Percentiles rank a stretch among this genome's conserved stretches.
Conservation (phyloP, 1,140 invertebrate species). For the Euwallacea similis region DNA sequence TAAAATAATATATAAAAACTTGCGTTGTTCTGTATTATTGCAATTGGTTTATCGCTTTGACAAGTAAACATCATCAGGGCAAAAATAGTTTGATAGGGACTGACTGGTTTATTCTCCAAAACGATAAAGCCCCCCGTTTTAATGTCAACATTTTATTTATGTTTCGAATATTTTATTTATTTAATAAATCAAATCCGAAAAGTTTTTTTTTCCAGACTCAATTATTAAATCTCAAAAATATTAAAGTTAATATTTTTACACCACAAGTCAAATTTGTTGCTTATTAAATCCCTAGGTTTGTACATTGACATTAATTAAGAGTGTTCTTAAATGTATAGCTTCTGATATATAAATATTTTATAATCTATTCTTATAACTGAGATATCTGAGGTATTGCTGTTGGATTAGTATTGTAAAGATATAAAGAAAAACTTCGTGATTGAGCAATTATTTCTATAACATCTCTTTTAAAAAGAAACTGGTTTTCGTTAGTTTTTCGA, state of each 20-base stretch:
- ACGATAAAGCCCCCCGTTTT: too few species aligned
- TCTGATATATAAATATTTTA: slow-evolving; percentile 25
- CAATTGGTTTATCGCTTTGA: slow-evolving; percentile 30
- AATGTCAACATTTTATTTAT: too few species aligned
- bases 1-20: background rate
- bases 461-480: slow-evolving; percentile 2
- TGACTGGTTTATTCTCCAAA: too few species aligned
- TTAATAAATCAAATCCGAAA: too few species aligned
- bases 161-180: too few species aligned
- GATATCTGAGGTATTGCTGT: slow-evolving; percentile 52
- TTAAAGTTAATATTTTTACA: background rate
- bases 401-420: slow-evolving; percentile 14
- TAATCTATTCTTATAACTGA: slow-evolving; percentile 48
- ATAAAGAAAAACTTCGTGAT: too few species aligned
- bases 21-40: background rate
- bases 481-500: background rate
- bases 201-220: too few species aligned
- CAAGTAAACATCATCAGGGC: slow-evolving; percentile 3
- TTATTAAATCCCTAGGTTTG: slow-evolving; percentile 43
- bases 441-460: too few species aligned
- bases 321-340: slow-evolving; percentile 16
- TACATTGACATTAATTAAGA: slow-evolving; percentile 44
- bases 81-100: too few species aligned
- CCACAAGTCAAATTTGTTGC: background rate
- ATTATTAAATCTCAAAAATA: too few species aligned